A percentile compares a stretch with the other conserved stretches of the same genome.
Evolutionary conservation across 2,113 vertebrate genomes (phyloP).

Genomic region (Gallinago undulata): DNA sequence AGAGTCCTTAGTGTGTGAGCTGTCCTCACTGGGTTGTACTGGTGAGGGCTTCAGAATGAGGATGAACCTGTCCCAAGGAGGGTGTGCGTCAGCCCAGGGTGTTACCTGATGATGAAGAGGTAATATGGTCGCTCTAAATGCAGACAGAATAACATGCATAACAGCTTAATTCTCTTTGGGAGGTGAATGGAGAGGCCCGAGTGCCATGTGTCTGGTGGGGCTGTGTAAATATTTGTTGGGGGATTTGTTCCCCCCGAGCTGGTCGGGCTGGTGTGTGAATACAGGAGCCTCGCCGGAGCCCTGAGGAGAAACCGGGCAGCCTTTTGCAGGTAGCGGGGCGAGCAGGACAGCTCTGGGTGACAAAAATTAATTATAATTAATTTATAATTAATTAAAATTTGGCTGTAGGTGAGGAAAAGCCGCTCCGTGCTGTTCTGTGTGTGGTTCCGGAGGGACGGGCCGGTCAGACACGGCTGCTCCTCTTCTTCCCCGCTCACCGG

Average conservation of each 20-base stretch:
- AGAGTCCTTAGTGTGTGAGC: neutral
- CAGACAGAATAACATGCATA: neutral
- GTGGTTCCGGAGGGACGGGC: accelerated
- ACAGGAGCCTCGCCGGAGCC: neutral
- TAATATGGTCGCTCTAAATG: accelerated
- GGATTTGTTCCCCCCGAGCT: neutral
- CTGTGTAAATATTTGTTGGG: neutral
- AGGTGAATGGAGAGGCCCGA: neutral
- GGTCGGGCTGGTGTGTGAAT: neutral
- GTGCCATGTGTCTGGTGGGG: neutral
- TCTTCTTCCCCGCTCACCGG: accelerated
- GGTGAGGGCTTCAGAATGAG: neutral
- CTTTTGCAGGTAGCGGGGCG: accelerated
- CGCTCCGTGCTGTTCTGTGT: accelerated
- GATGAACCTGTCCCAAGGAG: neutral
- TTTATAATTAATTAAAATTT: too few relatives aligned
- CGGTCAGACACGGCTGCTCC: neutral
- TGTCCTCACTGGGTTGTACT: accelerated
- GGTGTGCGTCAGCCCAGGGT: neutral
- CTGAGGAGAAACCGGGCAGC: neutral
- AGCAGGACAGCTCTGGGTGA: neutral
- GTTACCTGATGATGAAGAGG: neutral
- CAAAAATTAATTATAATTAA: neutral
- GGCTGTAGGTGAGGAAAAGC: neutral
- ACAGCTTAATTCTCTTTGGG: neutral